Conservation (phyloP, 2,797 vertebrate genomes). For the Pseudochaenichthys georgianus region DNA sequence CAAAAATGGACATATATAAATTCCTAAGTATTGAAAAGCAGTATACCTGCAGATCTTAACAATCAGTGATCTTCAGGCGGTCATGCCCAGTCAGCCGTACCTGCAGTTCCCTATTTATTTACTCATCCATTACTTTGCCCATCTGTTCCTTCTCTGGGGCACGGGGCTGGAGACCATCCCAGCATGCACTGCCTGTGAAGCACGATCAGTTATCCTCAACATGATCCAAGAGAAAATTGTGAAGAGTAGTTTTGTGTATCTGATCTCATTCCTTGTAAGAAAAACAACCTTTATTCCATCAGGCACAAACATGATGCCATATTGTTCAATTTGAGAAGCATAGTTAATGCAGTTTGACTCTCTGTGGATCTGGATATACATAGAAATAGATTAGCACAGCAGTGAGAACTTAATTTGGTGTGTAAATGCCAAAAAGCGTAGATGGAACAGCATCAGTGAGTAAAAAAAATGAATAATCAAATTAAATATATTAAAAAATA, state of each 20-base stretch:
- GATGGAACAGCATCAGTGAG: constrained; percentile 17
- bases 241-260: constrained; percentile 10
- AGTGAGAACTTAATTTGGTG: constrained; percentile 54
- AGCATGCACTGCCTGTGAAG: constrained; percentile 41
- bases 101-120: constrained; percentile 53
- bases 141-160: constrained; percentile 58
- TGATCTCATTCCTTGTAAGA: constrained; percentile 13
- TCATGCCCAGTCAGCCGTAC: constrained; percentile 38
- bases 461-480: neutral
- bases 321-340: constrained; percentile 15
- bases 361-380: constrained; percentile 23
- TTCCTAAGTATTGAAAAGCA: neutral
- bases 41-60: constrained; percentile 3
- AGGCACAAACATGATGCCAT: constrained; percentile 14
- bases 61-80: constrained; percentile 23
- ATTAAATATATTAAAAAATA: neutral
- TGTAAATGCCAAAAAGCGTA: constrained; percentile 48
- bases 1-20: neutral
- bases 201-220: constrained; percentile 25
- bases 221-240: constrained; percentile 13
- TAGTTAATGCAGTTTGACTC: constrained; percentile 39
- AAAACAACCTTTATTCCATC: constrained; percentile 15
- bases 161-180: constrained; percentile 22
- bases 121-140: constrained; percentile 64
- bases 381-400: constrained; percentile 37